Percentiles rank a stretch among this genome's conserved stretches.
Evolutionary conservation across 2,113 vertebrate species (phyloP).

Genomic region (Phocoena phocoena): DNA sequence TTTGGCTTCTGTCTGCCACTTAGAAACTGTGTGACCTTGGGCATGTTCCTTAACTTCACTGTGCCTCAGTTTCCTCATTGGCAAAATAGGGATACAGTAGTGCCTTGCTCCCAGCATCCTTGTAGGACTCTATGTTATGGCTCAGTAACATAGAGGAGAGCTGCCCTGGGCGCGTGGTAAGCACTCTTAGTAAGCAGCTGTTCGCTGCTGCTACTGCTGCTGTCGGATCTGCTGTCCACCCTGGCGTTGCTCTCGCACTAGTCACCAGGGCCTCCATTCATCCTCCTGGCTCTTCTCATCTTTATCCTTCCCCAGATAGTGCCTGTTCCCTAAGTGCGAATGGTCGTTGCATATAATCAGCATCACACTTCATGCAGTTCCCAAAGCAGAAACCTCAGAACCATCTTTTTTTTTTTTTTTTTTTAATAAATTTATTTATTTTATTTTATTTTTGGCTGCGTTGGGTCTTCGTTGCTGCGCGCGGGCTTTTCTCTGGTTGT

Average conservation of each 20-base stretch:
- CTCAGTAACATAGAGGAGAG: not conserved
- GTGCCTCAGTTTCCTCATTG: not conserved
- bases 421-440: too few species aligned
- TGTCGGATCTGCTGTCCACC: not conserved
- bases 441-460: too few species aligned
- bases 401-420: not conserved
- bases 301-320: not conserved
- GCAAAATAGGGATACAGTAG: not conserved
- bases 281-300: not conserved
- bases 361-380: not conserved
- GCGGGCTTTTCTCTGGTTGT: too few species aligned
- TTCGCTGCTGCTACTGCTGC: not conserved
- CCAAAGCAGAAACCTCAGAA: not conserved
- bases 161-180: accelerated
- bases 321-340: not conserved
- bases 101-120: not conserved
- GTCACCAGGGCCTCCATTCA: not conserved
- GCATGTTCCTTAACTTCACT: not conserved
- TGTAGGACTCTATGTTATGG: not conserved
- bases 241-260: not conserved
- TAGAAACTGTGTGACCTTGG: not conserved
- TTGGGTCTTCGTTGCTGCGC: too few species aligned
- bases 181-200: too few species aligned
- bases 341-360: not conserved
- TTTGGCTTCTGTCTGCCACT: not conserved